Conservation (phyloP, 2,797 vertebrate species). For the Hoplostethus atlanticus region DNA sequence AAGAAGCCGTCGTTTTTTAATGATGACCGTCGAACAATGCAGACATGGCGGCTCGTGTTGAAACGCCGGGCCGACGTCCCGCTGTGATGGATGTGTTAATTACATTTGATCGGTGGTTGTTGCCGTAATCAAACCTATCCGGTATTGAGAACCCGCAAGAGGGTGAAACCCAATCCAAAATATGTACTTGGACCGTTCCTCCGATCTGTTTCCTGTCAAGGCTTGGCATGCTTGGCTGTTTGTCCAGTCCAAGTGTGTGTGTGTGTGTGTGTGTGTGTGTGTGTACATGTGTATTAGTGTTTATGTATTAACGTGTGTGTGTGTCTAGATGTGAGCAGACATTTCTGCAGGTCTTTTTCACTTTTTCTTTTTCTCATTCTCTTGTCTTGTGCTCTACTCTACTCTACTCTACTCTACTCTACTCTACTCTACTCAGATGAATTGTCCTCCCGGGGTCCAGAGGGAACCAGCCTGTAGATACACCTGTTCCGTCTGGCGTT, state of each 20-base stretch:
- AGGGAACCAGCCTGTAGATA: conserved; percentile 37
- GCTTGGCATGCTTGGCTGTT: conserved; percentile 49
- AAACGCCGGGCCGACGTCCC: conserved; percentile 71
- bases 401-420: no score
- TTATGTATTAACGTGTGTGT: background rate
- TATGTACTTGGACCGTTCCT: conserved; percentile 62
- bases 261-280: conserved; percentile 6
- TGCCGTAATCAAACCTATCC: conserved; percentile 79
- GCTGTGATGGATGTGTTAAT: conserved; percentile 78
- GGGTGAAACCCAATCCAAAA: conserved; percentile 69
- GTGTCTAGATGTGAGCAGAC: background rate
- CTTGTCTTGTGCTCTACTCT: no score
- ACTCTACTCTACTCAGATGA: no score
- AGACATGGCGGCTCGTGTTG: conserved; percentile 44
- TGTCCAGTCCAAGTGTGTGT: conserved; percentile 33
- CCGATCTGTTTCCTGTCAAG: conserved; percentile 70
- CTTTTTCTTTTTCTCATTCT: no score
- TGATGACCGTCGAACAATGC: conserved; percentile 40
- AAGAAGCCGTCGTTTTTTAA: conserved; percentile 30
- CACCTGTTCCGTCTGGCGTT: conserved; percentile 70
- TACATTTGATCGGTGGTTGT: conserved; percentile 74
- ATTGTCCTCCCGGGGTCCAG: no score
- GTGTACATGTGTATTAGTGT: conserved; percentile 1
- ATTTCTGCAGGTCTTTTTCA: no score
- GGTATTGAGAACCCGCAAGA: conserved; percentile 55